These are phyloP conservation scores for Masnerella sp. DNA, from an alignment of 2,888 invertebrate species.

Conservation along the genomic window DNA sequence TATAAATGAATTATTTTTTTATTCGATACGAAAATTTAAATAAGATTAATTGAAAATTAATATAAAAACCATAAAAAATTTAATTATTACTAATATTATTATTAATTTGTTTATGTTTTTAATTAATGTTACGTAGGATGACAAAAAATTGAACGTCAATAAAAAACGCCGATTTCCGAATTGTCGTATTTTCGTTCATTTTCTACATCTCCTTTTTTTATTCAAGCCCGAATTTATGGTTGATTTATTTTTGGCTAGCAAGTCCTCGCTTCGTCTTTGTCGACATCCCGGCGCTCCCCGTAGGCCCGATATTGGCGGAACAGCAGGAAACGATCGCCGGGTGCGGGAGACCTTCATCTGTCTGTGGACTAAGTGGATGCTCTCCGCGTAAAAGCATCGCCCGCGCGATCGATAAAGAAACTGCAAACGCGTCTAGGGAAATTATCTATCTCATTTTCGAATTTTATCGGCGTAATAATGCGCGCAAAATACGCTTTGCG, in stretches of 20 bases:
- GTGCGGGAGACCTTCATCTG: constrained; percentile 58
- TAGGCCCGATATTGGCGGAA: constrained; percentile 38
- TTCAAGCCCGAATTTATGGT: constrained; percentile 45
- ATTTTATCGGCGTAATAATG: constrained; percentile 32
- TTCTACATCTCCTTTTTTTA: no score
- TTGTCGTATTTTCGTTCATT: no score
- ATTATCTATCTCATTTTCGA: constrained; percentile 47
- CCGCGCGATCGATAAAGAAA: constrained; percentile 57
- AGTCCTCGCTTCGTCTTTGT: constrained; percentile 26
- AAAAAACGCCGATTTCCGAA: no score
- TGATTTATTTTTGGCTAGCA: constrained; percentile 56
- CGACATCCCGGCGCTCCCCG: constrained; percentile 17
- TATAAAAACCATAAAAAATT: no score
- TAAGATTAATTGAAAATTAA: no score
- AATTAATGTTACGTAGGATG: no score
- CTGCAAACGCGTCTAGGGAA: constrained; percentile 52
- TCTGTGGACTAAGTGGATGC: constrained; percentile 59
- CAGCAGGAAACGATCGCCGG: constrained; percentile 48
- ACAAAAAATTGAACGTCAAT: no score
- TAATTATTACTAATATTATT: no score
- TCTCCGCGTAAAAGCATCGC: constrained; percentile 58
- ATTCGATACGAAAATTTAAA: no score
- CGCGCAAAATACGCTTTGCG: constrained; percentile 5
- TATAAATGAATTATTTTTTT: no score
- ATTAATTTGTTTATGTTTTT: no score